phyloP scores from a whole-genome alignment of 2,113 vertebrate genomes.

The Hiodon tergisus region DNA sequence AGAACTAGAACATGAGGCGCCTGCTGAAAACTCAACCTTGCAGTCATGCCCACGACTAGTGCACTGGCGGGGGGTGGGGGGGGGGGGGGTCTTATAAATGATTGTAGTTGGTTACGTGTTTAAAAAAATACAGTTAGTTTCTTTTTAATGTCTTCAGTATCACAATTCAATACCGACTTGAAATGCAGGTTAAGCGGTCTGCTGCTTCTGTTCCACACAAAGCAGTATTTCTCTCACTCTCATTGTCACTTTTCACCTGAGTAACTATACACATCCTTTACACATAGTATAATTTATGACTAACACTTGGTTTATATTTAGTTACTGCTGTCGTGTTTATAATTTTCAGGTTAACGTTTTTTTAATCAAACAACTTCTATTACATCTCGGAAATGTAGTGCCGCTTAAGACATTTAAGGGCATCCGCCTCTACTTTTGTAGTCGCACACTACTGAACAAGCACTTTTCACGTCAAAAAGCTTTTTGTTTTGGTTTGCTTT shows the following conservation, averaged over 20 bases:
- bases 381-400: background rate
- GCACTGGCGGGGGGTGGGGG: slow-evolving; percentile 42
- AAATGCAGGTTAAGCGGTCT: no score
- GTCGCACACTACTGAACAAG: slow-evolving; percentile 12
- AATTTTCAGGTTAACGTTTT: slow-evolving; percentile 55
- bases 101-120: slow-evolving; percentile 72
- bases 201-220: slow-evolving; percentile 46
- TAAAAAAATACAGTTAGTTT: slow-evolving; percentile 31
- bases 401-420: background rate
- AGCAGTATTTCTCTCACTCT: slow-evolving; percentile 51
- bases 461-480: background rate
- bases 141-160: slow-evolving; percentile 55
- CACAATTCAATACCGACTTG: slow-evolving; percentile 44
- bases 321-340: slow-evolving; percentile 57
- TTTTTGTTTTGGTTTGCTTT: slow-evolving; percentile 1
- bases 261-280: slow-evolving; percentile 47
- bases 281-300: slow-evolving; percentile 48
- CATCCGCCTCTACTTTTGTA: background rate
- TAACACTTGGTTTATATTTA: slow-evolving; percentile 68
- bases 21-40: slow-evolving; percentile 53
- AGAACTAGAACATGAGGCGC: slow-evolving; percentile 55
- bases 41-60: slow-evolving; percentile 60
- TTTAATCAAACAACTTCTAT: slow-evolving; percentile 10
- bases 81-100: slow-evolving; percentile 58
- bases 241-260: slow-evolving; percentile 42